These are phyloP conservation scores for Thaleichthys pacificus DNA, from an alignment of 2,797 vertebrate genomes.

Conservation along the genomic window DNA sequence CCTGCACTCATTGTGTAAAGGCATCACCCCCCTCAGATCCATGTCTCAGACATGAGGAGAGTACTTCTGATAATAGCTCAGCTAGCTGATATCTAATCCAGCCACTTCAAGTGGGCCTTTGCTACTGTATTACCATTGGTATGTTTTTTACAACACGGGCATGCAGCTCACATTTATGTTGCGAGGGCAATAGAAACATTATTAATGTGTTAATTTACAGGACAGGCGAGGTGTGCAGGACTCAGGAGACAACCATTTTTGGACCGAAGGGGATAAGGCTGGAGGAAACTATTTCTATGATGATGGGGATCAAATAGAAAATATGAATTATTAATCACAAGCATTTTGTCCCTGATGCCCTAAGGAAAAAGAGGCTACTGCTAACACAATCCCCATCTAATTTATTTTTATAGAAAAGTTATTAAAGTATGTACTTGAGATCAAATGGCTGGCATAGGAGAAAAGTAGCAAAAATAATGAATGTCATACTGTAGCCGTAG, in stretches of 20 bases:
- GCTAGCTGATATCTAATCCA: conserved; percentile 60
- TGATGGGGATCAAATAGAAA: conserved; percentile 74
- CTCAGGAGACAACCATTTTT: conserved; percentile 59
- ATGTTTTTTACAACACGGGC: conserved; percentile 45
- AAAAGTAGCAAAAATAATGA: conserved; percentile 63
- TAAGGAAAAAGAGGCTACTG: conserved; percentile 54
- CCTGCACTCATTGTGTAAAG: conserved; percentile 54
- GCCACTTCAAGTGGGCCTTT: conserved; percentile 32
- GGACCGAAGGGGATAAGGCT: conserved; percentile 57
- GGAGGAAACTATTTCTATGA: conserved; percentile 67
- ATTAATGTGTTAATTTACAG: conserved; percentile 61
- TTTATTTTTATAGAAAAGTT: conserved; percentile 75
- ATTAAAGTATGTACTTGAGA: conserved; percentile 74
- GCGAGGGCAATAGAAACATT: conserved; percentile 45
- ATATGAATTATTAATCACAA: conserved; percentile 77
- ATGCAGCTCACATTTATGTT: conserved; percentile 47
- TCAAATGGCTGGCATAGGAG: conserved; percentile 60
- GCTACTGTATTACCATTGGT: conserved; percentile 44
- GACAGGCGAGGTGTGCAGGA: conserved; percentile 51
- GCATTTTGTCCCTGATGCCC: conserved; percentile 69
- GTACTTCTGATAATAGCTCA: conserved; percentile 33
- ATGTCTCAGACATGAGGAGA: conserved; percentile 51
- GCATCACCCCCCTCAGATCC: conserved; percentile 45
- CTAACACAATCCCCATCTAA: conserved; percentile 71
- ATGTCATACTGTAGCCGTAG: conserved; percentile 31